phyloP scores from a whole-genome alignment of 2,113 vertebrate species.

The Rattus rattus region DNA sequence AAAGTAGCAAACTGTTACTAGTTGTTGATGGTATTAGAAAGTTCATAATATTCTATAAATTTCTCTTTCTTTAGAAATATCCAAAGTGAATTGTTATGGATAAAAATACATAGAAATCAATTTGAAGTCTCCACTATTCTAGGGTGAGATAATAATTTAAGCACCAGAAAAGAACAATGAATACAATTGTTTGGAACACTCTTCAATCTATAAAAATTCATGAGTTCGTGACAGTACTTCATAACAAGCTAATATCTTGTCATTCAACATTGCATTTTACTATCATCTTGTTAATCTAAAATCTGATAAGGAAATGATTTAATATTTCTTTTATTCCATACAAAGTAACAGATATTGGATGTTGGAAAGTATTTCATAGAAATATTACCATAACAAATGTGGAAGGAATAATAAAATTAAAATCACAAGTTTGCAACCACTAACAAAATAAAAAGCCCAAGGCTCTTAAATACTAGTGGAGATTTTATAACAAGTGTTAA shows the following conservation, averaged over 20 bases:
- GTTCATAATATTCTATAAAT: not conserved
- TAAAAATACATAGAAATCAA: constrained; percentile 31
- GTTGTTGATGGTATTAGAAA: not conserved
- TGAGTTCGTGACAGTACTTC: not conserved
- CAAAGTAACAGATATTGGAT: not conserved
- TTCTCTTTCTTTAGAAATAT: constrained; percentile 3
- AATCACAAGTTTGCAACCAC: not conserved
- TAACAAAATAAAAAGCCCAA: not conserved
- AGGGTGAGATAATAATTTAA: constrained; percentile 6
- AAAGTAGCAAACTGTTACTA: constrained; percentile 16
- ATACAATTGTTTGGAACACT: not conserved
- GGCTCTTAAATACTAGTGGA: not conserved
- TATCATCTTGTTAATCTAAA: not conserved
- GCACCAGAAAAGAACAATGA: not conserved
- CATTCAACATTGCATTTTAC: not conserved
- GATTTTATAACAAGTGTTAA: not conserved
- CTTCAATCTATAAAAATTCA: constrained; percentile 28
- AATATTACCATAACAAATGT: not conserved
- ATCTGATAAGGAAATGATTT: constrained; percentile 5
- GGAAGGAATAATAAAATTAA: not conserved
- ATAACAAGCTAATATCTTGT: not conserved
- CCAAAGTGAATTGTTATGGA: constrained; percentile 14
- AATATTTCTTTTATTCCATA: not conserved
- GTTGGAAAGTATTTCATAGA: not conserved
- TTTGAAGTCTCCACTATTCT: not conserved